Conservation (phyloP, 64 coral and sea anemone species). For the Trachythela sp. region DNA sequence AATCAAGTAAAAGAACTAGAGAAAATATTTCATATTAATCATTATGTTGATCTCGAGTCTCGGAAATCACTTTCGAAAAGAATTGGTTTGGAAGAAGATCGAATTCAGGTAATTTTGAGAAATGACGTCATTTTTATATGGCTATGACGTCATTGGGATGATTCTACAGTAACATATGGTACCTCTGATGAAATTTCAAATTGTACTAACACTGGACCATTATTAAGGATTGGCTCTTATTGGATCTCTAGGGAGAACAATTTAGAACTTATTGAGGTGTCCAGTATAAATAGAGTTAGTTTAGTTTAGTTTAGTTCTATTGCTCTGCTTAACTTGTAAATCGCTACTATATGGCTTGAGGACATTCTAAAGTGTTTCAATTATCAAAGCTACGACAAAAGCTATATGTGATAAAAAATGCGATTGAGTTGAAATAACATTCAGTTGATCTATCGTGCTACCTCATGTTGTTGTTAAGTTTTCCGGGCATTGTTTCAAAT, state of each 20-base stretch:
- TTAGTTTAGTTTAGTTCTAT: no score
- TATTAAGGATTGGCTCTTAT: no score
- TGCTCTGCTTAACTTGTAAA: no score
- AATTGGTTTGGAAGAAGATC: background rate
- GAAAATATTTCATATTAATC: constrained; percentile 15
- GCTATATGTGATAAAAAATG: no score
- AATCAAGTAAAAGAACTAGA: constrained; percentile 17
- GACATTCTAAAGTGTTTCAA: no score
- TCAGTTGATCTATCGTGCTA: background rate
- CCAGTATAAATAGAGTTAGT: no score
- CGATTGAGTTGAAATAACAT: background rate
- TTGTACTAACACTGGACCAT: no score
- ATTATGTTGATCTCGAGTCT: constrained; percentile 2
- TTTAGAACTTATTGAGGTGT: no score
- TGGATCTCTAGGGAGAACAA: no score
- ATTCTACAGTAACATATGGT: background rate
- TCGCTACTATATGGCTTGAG: no score
- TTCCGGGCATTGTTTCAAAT: background rate
- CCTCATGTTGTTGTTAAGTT: background rate
- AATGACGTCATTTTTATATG: background rate
- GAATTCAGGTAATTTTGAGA: background rate
- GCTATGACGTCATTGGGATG: no score
- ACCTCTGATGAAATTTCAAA: background rate
- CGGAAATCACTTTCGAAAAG: background rate
- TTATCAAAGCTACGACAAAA: no score